Evolutionary conservation across 2,888 invertebrate species (phyloP).

Genomic region (Deroplatys truncata): DNA sequence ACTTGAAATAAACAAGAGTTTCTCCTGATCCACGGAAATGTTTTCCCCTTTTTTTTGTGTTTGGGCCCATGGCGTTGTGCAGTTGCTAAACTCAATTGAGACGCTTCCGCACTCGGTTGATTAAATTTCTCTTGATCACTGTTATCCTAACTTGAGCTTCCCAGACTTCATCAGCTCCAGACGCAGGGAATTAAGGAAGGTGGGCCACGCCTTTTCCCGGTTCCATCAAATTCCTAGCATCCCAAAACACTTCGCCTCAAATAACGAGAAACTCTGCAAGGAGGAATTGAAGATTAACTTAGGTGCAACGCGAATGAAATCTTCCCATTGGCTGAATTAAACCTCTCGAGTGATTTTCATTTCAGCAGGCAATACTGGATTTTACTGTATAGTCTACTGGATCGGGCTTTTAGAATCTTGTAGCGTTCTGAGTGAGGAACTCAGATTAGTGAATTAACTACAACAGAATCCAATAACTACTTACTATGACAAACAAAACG

Average conservation of each 20-base stretch:
- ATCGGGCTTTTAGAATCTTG: too few relatives aligned
- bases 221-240: neutral
- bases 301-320: neutral
- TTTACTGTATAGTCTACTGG: too few relatives aligned
- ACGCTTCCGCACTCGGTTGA: neutral
- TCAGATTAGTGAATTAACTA: too few relatives aligned
- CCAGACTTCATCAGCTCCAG: neutral
- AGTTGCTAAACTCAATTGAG: neutral
- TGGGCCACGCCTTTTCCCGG: neutral
- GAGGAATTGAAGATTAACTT: neutral
- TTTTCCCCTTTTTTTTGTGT: neutral
- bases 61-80: neutral
- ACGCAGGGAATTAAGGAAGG: neutral
- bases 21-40: neutral
- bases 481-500: too few relatives aligned
- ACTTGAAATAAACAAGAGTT: neutral
- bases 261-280: neutral
- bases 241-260: neutral
- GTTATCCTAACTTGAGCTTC: neutral
- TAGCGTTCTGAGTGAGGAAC: too few relatives aligned
- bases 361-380: too few relatives aligned
- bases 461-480: too few relatives aligned
- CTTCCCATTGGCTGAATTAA: too few relatives aligned
- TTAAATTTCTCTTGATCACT: neutral
- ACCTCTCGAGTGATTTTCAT: too few relatives aligned